Conservation (phyloP, 2,888 invertebrate species). For the Neuroscelio doddi region DNA sequence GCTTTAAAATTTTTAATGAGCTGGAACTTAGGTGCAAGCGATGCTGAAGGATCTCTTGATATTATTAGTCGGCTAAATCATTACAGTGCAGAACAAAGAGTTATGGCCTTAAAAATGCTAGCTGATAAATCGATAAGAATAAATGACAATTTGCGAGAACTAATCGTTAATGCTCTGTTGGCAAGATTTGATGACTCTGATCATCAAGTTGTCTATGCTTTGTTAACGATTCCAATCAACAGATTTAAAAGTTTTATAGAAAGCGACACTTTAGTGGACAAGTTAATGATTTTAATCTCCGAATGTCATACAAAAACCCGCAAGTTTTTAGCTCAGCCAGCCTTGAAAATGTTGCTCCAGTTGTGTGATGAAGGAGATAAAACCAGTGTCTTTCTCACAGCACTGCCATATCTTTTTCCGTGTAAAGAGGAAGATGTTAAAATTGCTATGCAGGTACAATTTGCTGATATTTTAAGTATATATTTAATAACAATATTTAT, state of each 20-base stretch:
- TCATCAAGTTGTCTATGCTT: conserved; percentile 75
- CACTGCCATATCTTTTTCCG: conserved; percentile 79
- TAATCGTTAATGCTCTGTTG: conserved; percentile 78
- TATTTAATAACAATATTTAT: too few species aligned
- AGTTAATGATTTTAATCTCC: conserved; percentile 59
- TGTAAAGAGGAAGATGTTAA: conserved; percentile 68
- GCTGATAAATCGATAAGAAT: conserved; percentile 66
- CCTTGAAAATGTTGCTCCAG: conserved; percentile 61
- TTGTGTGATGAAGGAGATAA: conserved; percentile 70
- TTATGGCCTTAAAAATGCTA: conserved; percentile 79
- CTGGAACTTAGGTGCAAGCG: conserved; percentile 60
- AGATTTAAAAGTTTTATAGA: conserved; percentile 56
- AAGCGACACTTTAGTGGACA: conserved; percentile 58
- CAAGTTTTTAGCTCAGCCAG: conserved; percentile 58
- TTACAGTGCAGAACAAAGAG: conserved; percentile 78
- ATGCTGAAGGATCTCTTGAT: conserved; percentile 58
- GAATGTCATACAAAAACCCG: conserved; percentile 57
- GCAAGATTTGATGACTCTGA: conserved; percentile 81
- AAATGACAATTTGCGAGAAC: conserved; percentile 71
- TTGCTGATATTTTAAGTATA: not conserved
- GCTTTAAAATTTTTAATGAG: conserved; percentile 61
- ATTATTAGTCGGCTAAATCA: conserved; percentile 77
- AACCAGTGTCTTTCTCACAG: conserved; percentile 75
- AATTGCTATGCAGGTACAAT: conserved; percentile 69
- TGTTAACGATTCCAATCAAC: conserved; percentile 61